Conservation (phyloP, 2,113 vertebrate genomes). For the Syngnathus scovelli region DNA sequence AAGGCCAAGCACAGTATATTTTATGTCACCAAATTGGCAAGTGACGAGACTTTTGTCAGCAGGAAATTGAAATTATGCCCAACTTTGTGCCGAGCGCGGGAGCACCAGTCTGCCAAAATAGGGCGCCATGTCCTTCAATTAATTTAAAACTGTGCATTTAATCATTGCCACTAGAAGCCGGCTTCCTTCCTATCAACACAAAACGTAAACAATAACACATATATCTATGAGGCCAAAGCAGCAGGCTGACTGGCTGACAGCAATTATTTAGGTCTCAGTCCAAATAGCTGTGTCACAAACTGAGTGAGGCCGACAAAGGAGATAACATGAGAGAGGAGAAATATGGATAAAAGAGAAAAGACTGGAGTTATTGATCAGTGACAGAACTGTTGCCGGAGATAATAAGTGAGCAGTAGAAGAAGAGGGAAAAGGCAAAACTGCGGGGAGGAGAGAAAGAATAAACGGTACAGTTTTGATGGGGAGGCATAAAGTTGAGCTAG, state of each 20-base stretch:
- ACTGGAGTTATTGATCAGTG: constrained; percentile 45
- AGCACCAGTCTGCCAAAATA: constrained; percentile 21
- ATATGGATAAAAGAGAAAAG: constrained; percentile 32
- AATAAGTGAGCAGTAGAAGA: constrained; percentile 36
- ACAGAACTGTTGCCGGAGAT: constrained; percentile 40
- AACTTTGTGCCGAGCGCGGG: too few species aligned
- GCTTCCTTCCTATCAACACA: constrained; percentile 35
- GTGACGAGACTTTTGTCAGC: too few species aligned
- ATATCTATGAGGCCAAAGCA: constrained; percentile 36
- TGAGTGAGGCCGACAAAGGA: constrained; percentile 9
- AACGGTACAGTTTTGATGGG: constrained; percentile 36
- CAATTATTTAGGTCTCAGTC: constrained; percentile 57
- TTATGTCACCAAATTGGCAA: too few species aligned
- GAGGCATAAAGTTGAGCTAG: constrained; percentile 42
- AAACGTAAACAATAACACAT: constrained; percentile 15
- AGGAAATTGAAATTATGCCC: too few species aligned
- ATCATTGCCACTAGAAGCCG: constrained; percentile 39
- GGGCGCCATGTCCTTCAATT: constrained; percentile 42
- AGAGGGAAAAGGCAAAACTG: constrained; percentile 21
- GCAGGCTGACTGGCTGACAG: constrained; percentile 58
- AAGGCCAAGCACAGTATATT: too few species aligned
- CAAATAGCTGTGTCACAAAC: constrained; percentile 52
- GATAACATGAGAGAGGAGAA: constrained; percentile 7
- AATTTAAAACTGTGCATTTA: constrained; percentile 44
- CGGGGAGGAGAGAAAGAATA: constrained; percentile 17